These are phyloP conservation scores for Brachionus manjavacas DNA, from an alignment of 1,140 invertebrate genomes.

Conservation along the genomic window DNA sequence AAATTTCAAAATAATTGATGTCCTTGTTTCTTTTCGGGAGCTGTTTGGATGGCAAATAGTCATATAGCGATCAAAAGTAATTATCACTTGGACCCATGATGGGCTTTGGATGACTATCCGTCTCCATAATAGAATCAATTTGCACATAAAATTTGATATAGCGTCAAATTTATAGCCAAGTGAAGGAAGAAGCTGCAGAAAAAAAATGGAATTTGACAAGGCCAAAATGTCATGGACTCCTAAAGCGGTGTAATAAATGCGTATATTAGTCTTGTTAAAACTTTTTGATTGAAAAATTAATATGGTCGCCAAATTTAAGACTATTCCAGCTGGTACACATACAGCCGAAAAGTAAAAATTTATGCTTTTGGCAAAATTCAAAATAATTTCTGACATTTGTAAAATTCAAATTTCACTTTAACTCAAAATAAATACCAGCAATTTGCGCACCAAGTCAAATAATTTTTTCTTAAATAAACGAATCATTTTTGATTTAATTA, in stretches of 20 bases:
- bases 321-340: background rate
- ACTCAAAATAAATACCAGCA: background rate
- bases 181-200: background rate
- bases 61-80: conserved; percentile 2
- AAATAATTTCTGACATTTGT: background rate
- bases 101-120: background rate
- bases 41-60: background rate
- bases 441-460: background rate
- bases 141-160: background rate
- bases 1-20: background rate
- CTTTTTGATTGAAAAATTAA: background rate
- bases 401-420: background rate
- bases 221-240: background rate
- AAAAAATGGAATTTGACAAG: background rate
- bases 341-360: background rate
- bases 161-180: background rate
- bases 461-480: too few species aligned
- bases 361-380: background rate
- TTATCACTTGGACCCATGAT: conserved; percentile 14
- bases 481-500: too few species aligned
- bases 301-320: background rate
- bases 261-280: background rate
- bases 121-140: background rate
- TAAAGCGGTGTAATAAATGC: background rate
- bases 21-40: background rate